Conservation (phyloP, 2,113 vertebrate genomes). For the Carollia perspicillata region DNA sequence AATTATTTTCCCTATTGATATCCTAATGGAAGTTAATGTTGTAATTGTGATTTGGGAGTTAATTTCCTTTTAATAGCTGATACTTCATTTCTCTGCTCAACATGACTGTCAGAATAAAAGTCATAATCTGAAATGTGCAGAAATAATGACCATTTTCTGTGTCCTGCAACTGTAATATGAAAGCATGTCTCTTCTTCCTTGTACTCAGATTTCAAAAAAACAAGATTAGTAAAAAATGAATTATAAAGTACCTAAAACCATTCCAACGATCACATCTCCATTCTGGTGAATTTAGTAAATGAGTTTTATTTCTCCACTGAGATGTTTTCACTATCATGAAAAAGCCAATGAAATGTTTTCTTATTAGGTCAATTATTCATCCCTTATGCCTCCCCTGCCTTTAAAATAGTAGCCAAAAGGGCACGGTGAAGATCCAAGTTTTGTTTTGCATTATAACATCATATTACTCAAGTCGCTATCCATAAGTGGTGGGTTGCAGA, state of each 20-base stretch:
- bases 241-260: conserved; percentile 9
- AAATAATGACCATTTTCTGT: conserved; percentile 55
- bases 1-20: neutral
- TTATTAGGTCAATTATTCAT: conserved; percentile 33
- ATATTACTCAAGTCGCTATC: neutral
- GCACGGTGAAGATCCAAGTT: neutral
- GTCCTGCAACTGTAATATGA: conserved; percentile 19
- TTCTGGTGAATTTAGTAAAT: conserved; percentile 46
- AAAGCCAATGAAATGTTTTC: conserved; percentile 39
- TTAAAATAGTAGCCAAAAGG: conserved; percentile 12
- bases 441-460: neutral
- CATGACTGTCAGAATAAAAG: conserved; percentile 44
- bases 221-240: conserved; percentile 57
- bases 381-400: neutral
- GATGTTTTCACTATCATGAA: conserved; percentile 61
- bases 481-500: too few relatives aligned
- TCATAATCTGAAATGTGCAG: conserved; percentile 24
- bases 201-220: conserved; percentile 15
- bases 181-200: conserved; percentile 27
- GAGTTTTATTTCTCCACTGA: conserved; percentile 54
- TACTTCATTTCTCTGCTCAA: conserved; percentile 38
- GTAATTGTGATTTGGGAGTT: conserved; percentile 44
- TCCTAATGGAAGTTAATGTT: conserved; percentile 46
- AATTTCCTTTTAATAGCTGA: conserved; percentile 61
- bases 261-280: conserved; percentile 51